Conservation (phyloP, 2,797 vertebrate species). For the Coreius guichenoti region DNA sequence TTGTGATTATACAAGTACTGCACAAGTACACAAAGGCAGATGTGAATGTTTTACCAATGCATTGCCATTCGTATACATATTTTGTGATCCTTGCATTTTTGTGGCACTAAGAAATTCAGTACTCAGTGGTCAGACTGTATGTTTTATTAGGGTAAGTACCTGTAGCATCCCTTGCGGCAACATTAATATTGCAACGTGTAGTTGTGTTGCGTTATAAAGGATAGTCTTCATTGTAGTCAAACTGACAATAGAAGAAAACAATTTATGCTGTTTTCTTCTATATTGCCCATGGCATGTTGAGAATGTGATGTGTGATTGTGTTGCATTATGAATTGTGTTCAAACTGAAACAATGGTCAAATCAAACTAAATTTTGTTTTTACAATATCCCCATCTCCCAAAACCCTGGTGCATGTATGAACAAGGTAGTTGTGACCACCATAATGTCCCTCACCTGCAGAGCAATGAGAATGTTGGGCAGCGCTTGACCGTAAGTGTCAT, state of each 20-base stretch:
- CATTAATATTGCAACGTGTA: not conserved
- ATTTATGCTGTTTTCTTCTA: not conserved
- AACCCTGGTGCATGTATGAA: constrained; percentile 28
- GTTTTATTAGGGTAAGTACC: not conserved
- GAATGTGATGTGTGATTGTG: not conserved
- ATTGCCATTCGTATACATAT: not conserved
- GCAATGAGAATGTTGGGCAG: constrained; percentile 94
- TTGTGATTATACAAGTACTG: not conserved
- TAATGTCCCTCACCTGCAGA: constrained; percentile 84
- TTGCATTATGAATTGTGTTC: not conserved
- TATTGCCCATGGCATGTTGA: not conserved
- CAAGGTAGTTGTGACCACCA: not conserved
- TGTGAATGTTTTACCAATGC: not conserved
- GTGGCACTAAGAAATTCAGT: not conserved
- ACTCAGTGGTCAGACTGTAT: not conserved
- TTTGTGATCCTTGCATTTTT: not conserved
- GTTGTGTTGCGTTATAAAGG: not conserved
- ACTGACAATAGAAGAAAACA: not conserved
- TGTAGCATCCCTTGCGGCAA: not conserved
- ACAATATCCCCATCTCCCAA: not conserved
- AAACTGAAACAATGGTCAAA: too few species aligned
- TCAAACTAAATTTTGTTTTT: too few species aligned
- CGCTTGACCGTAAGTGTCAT: constrained; percentile 95
- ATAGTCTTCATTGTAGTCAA: not conserved
- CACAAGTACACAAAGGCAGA: not conserved